phyloP scores from a whole-genome alignment of 2,797 vertebrate genomes.

The Thalassophryne amazonica region DNA sequence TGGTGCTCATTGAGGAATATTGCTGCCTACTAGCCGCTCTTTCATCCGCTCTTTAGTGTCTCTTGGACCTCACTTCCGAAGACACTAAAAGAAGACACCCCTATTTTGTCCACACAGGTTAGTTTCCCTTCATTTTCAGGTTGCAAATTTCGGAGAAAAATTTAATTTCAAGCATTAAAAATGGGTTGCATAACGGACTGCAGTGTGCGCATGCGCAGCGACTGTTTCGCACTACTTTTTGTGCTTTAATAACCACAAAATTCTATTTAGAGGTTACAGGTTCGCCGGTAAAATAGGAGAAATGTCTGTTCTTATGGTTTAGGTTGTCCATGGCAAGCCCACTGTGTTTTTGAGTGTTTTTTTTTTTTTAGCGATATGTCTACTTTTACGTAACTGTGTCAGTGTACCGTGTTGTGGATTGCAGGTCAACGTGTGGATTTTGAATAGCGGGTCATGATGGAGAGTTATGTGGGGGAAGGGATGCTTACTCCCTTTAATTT shows the following conservation, averaged over 20 bases:
- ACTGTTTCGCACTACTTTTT: conserved; percentile 45
- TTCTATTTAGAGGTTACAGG: not conserved
- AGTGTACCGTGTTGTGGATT: conserved; percentile 73
- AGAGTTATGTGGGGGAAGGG: conserved; percentile 42
- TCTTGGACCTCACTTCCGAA: not conserved
- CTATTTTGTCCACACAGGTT: conserved; percentile 40
- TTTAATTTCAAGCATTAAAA: conserved; percentile 20
- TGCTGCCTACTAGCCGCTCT: not conserved
- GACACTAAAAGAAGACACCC: not conserved
- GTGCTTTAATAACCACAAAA: conserved; percentile 23
- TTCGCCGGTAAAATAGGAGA: accelerated
- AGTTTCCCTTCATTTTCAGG: not conserved
- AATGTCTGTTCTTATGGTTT: accelerated
- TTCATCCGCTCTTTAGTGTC: not conserved
- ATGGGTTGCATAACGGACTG: conserved; percentile 62
- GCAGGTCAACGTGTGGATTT: conserved; percentile 75
- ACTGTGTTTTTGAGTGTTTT: not conserved
- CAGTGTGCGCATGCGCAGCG: conserved; percentile 63
- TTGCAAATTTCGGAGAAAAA: not conserved
- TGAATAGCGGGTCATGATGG: conserved; percentile 69
- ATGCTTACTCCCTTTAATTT: not conserved
- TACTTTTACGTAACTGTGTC: conserved; percentile 81
- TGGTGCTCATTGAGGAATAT: conserved; percentile 23
- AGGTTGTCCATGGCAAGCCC: accelerated
- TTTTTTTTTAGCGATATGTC: not conserved